Percentiles rank a stretch among this genome's conserved stretches.
Conservation (phyloP, 2,888 invertebrate species). For the Drosophila cognata region DNA sequence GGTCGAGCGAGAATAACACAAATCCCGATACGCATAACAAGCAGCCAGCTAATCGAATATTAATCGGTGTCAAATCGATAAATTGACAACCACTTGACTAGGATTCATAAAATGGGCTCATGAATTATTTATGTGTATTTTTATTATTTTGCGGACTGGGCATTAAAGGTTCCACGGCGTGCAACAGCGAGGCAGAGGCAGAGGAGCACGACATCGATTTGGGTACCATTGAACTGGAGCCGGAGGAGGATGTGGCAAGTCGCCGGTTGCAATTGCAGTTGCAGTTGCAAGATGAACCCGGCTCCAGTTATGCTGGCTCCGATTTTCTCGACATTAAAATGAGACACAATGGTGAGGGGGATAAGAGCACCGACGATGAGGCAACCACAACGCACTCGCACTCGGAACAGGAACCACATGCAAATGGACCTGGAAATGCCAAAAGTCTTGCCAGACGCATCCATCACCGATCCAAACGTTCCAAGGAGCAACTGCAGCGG, state of each 20-base stretch:
- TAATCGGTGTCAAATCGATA: conserved; percentile 46
- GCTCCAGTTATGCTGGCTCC: conserved; percentile 69
- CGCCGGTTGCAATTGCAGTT: conserved; percentile 15
- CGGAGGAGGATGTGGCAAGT: conserved; percentile 46
- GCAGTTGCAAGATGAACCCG: conserved; percentile 32
- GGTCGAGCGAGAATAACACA: not conserved
- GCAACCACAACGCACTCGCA: conserved; percentile 75
- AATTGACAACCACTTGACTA: conserved; percentile 33
- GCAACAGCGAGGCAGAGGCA: conserved; percentile 55
- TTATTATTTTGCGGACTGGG: not conserved
- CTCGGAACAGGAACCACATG: conserved; percentile 73
- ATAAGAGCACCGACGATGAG: conserved; percentile 78
- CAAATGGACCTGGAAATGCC: conserved; percentile 62
- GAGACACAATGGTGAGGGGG: conserved; percentile 35
- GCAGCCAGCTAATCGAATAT: conserved; percentile 31
- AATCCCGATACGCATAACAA: conserved; percentile 17
- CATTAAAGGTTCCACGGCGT: conserved; percentile 68
- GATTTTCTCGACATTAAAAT: conserved; percentile 65
- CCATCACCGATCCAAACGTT: conserved; percentile 72
- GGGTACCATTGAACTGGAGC: conserved; percentile 52
- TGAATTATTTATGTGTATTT: conserved; percentile 32
- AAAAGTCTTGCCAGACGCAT: conserved; percentile 59
- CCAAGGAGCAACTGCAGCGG: conserved; percentile 65
- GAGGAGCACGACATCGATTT: conserved; percentile 43
- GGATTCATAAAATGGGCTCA: conserved; percentile 13